Evolutionary conservation across 2,888 invertebrate genomes (phyloP).

Genomic region (Tiliacea citrago): DNA sequence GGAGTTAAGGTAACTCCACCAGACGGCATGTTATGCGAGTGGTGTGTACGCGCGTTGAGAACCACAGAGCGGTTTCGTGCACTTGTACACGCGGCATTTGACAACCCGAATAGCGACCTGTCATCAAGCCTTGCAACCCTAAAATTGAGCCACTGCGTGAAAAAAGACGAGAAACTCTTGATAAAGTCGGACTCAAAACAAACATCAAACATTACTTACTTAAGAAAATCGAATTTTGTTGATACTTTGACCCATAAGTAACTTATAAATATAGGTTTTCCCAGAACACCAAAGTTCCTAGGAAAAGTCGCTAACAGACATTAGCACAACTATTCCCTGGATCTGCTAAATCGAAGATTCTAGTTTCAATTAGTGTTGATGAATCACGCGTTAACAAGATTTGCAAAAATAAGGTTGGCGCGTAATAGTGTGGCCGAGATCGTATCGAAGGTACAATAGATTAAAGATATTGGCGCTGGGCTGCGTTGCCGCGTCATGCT

Average conservation of each 20-base stretch:
- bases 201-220: not conserved
- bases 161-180: too few relatives aligned
- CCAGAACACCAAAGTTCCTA: slow-evolving; percentile 9
- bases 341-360: slow-evolving; percentile 24
- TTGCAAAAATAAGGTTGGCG: slow-evolving; percentile 55
- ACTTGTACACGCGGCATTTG: too few relatives aligned
- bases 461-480: slow-evolving; percentile 83
- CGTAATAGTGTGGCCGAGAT: slow-evolving; percentile 64
- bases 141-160: too few relatives aligned
- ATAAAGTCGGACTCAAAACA: too few relatives aligned
- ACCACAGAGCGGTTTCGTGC: too few relatives aligned
- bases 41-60: too few relatives aligned
- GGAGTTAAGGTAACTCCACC: too few relatives aligned
- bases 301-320: slow-evolving; percentile 23
- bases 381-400: slow-evolving; percentile 57
- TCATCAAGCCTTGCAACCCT: too few relatives aligned
- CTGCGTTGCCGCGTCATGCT: slow-evolving; percentile 83
- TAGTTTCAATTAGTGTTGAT: slow-evolving; percentile 49
- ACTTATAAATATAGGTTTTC: slow-evolving; percentile 13
- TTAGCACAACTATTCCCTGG: slow-evolving; percentile 27
- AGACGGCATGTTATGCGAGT: too few relatives aligned
- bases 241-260: not conserved
- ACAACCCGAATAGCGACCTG: too few relatives aligned
- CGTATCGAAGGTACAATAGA: slow-evolving; percentile 73
- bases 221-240: slow-evolving; percentile 7